These are phyloP conservation scores for Bellardia pandia DNA, from an alignment of 2,888 invertebrate genomes.

Conservation along the genomic window DNA sequence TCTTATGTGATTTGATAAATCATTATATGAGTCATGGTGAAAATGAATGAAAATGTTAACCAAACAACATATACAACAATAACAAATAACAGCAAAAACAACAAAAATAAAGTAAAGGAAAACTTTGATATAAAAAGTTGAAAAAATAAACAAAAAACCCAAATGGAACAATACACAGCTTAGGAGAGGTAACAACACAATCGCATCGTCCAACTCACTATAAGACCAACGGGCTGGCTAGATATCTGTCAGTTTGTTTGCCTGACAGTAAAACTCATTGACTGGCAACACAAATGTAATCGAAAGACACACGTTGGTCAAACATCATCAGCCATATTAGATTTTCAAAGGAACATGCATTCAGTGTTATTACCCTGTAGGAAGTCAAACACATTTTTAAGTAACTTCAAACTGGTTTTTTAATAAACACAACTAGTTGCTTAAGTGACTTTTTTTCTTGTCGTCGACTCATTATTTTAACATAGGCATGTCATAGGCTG, in stretches of 20 bases:
- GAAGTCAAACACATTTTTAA: no score
- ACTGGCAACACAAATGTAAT: slow-evolving; percentile 19
- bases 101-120: slow-evolving; percentile 30
- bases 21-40: slow-evolving; percentile 60
- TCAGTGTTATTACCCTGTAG: not conserved
- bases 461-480: no score
- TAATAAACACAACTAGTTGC: no score
- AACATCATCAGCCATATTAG: slow-evolving; percentile 38
- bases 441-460: no score
- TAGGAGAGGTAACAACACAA: slow-evolving; percentile 33
- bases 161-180: slow-evolving; percentile 43
- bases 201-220: slow-evolving; percentile 17
- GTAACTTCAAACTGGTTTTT: no score
- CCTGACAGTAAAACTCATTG: not conserved
- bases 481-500: no score
- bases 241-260: not conserved
- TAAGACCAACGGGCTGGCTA: slow-evolving; percentile 1
- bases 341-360: slow-evolving; percentile 6
- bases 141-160: slow-evolving; percentile 33
- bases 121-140: slow-evolving; percentile 34
- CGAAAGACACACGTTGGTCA: slow-evolving; percentile 36
- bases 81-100: slow-evolving; percentile 35
- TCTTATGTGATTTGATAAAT: slow-evolving; percentile 48
- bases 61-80: slow-evolving; percentile 36
- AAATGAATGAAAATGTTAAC: slow-evolving; percentile 56